Evolutionary conservation across 2,888 invertebrate genomes (phyloP).

Genomic region (Campoletis raptor): DNA sequence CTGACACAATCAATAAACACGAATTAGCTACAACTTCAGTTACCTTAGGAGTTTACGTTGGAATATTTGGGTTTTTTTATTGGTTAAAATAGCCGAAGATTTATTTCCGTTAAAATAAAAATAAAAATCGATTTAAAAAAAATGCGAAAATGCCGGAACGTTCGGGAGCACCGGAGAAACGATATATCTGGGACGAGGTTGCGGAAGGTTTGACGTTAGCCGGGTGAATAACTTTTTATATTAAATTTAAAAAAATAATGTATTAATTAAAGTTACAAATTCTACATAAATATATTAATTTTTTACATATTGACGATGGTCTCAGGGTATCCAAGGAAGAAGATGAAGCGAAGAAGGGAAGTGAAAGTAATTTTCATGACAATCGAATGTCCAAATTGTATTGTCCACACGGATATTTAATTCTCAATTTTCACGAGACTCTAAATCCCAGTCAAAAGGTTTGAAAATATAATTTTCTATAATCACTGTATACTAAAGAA

Average conservation of each 20-base stretch:
- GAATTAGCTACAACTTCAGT: slow-evolving; percentile 75
- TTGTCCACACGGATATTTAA: slow-evolving; percentile 78
- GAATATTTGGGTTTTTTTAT: slow-evolving; percentile 29
- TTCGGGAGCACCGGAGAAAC: slow-evolving; percentile 58
- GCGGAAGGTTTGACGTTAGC: slow-evolving; percentile 72
- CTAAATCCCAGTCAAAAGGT: slow-evolving; percentile 80
- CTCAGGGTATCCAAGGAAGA: slow-evolving; percentile 70
- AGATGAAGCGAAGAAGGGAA: slow-evolving; percentile 73
- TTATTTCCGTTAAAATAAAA: background rate
- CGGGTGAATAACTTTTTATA: slow-evolving; percentile 71
- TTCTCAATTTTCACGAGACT: slow-evolving; percentile 77
- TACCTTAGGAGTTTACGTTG: slow-evolving; percentile 36
- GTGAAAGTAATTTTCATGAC: slow-evolving; percentile 55
- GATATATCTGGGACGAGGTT: slow-evolving; percentile 79
- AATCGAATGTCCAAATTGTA: slow-evolving; percentile 71
- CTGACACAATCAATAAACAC: slow-evolving; percentile 74
- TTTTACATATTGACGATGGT: background rate
- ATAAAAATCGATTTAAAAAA: slow-evolving; percentile 13
- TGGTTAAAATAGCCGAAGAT: background rate
- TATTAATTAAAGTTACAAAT: background rate
- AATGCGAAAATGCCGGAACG: slow-evolving; percentile 61
- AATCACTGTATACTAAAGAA: background rate
- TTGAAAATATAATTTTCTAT: slow-evolving; percentile 2
- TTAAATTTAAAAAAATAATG: background rate
- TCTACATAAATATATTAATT: background rate